Evolutionary conservation across 2,888 invertebrate species (phyloP), one percentile per base, ranked within the genome.

Genomic region (Mythimna vitellina): DNA sequence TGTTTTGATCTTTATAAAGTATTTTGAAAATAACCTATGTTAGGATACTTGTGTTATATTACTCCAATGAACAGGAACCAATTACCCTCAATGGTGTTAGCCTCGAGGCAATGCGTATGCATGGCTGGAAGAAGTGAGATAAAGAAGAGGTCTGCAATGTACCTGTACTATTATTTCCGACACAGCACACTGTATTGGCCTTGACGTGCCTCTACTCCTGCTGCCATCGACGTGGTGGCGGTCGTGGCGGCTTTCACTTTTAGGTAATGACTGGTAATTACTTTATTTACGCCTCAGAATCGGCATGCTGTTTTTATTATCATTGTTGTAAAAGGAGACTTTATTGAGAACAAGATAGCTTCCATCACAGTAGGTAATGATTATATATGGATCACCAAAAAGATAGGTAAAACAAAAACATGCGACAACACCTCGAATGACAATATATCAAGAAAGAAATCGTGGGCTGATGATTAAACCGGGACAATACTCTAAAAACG

Each of bases 1-100:
- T 66, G 49, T 58, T 70, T 82, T 70, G 62, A 63, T 68, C 61
- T 69, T 54, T 57, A 51, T 29, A 42, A 46, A 51, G 49, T 51
- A 20, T 46, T 46, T 65, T 73, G 29, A 25, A 69, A 66, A 64
- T 77, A 80, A 78, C 68, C 57, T 69, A 38, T 32, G 70, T 70
- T 81, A 78, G 81, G 81, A 72, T 78, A 67, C 49, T 71, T 80
- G 82, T 89, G 86, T 88, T 83, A 86, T 87, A 89, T 89, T 90
- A 77, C 80, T 87, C 88, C 74, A 80, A 88, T 84, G 82, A 87
- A 89, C 91, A 92, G 91, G 90, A 86, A 72, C 25, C 7, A 80
- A 49, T 61, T 61, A 53, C 54, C 68, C 46, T 60, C 65, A 67
- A 75, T 63, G 64, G 72, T 73, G 56, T 66, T 64, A 60, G 35